Conservation (phyloP, 2,797 vertebrate genomes). For the Phoxinus dragarum region DNA sequence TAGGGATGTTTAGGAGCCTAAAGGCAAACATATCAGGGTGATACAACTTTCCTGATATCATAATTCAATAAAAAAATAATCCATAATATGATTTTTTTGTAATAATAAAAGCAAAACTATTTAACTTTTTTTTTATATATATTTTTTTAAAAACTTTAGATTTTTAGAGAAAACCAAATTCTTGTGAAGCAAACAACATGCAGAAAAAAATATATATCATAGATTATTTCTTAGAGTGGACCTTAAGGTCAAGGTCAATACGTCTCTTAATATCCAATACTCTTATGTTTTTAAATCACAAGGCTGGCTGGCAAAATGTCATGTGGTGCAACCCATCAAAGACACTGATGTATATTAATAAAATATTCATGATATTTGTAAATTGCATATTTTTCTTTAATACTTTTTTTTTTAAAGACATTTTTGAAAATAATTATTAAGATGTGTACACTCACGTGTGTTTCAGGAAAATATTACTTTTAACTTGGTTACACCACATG, state of each 20-base stretch:
- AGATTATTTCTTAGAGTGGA: too few relatives aligned
- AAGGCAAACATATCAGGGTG: too few relatives aligned
- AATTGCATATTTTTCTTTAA: neutral
- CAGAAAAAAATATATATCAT: too few relatives aligned
- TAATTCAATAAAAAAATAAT: neutral
- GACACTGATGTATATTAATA: neutral
- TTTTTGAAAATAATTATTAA: neutral
- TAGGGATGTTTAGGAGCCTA: too few relatives aligned
- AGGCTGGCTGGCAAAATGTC: neutral
- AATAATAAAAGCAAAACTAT: too few relatives aligned
- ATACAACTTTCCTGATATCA: neutral
- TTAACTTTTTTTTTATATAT: too few relatives aligned
- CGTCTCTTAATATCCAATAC: neutral
- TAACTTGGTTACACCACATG: neutral
- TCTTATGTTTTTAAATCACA: neutral
- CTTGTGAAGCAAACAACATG: too few relatives aligned
- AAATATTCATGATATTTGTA: neutral
- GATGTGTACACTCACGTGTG: neutral
- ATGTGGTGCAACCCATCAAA: neutral
- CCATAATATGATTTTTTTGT: neutral
- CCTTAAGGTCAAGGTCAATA: neutral
- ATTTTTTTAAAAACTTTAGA: too few relatives aligned
- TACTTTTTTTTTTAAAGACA: neutral
- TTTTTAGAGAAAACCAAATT: too few relatives aligned
- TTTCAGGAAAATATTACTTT: neutral